Conservation (phyloP, 2,113 vertebrate species). For the Myotis lucifugus region DNA sequence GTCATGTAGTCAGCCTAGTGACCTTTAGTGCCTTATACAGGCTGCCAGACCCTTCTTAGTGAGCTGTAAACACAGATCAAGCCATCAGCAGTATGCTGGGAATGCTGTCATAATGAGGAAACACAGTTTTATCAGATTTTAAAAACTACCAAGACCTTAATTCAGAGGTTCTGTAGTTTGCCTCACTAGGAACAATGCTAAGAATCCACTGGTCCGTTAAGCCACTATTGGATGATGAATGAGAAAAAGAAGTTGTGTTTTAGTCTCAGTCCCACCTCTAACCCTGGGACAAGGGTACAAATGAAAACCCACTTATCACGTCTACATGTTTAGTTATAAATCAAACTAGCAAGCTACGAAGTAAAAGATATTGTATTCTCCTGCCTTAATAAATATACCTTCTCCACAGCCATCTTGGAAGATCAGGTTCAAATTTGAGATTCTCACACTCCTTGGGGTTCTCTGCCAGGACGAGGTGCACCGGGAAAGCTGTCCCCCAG, state of each 20-base stretch:
- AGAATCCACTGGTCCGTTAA: not conserved
- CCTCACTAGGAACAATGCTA: not conserved
- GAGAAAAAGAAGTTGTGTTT: not conserved
- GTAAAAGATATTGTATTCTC: not conserved
- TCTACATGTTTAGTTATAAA: not conserved
- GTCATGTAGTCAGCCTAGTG: not conserved
- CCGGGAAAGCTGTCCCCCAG: not conserved
- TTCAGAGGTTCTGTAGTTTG: not conserved
- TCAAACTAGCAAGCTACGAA: not conserved
- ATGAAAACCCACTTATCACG: not conserved
- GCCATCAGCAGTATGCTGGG: not conserved
- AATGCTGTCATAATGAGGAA: not conserved
- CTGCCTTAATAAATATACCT: not conserved
- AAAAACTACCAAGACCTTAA: not conserved
- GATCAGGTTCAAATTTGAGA: not conserved
- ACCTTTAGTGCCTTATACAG: not conserved
- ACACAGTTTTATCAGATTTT: not conserved
- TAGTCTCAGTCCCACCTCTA: not conserved
- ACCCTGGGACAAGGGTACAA: not conserved
- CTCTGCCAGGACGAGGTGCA: not conserved
- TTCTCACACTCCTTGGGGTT: not conserved
- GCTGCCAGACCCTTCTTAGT: not conserved
- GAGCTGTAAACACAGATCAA: not conserved
- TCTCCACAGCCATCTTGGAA: not conserved
- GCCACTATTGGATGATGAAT: not conserved